Evolutionary conservation across 2,113 vertebrate genomes (phyloP).

Genomic region (Leptodactylus fuscus): DNA sequence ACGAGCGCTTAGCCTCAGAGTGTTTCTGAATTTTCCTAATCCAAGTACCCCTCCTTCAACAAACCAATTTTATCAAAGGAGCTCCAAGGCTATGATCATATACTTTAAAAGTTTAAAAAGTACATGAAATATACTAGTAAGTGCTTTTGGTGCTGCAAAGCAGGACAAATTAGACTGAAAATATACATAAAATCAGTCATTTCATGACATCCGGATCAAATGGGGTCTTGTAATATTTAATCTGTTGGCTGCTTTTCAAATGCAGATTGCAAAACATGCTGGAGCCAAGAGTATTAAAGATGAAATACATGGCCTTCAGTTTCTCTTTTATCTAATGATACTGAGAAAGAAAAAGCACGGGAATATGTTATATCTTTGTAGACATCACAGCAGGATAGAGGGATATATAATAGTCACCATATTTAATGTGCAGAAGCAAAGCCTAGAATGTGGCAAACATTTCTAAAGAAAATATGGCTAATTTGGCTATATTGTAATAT

Average conservation of each 20-base stretch:
- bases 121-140: neutral
- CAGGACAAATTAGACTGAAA: neutral
- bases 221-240: slow-evolving; percentile 51
- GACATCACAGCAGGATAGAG: too few species aligned
- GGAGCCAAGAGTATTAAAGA: neutral
- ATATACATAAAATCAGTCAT: slow-evolving; percentile 55
- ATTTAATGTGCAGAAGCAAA: too few species aligned
- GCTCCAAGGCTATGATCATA: too few species aligned
- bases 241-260: slow-evolving; percentile 33
- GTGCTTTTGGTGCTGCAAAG: neutral
- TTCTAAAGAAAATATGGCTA: too few species aligned
- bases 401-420: too few species aligned
- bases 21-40: too few species aligned
- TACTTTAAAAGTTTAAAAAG: too few species aligned
- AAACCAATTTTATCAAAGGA: too few species aligned
- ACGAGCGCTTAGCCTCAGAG: too few species aligned
- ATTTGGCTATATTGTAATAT: too few species aligned
- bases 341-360: neutral
- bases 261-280: slow-evolving; percentile 11
- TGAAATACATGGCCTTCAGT: neutral
- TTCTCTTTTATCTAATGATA: slow-evolving; percentile 1
- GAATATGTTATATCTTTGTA: neutral
- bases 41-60: too few species aligned
- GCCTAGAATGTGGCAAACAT: too few species aligned
- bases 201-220: slow-evolving; percentile 53